Base-by-base conservation (phyloP, 2,113 vertebrate genomes). In the Tyrannus savana region DNA sequence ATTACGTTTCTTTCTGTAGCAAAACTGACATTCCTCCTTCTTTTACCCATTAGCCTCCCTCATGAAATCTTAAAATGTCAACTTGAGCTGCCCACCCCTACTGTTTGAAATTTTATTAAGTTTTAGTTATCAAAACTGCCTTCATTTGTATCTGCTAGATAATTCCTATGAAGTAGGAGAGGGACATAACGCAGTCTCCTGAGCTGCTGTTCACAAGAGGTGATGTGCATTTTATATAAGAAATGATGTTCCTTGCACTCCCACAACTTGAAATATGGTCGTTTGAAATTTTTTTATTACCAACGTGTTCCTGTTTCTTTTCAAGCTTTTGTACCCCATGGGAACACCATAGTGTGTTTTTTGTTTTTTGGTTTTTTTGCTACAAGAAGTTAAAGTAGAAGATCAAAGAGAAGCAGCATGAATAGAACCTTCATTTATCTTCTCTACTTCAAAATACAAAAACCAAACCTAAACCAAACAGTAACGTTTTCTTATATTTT, bases 61-160 rank as follows among this genome's bases (percentile, higher is more conserved):
- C 19, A 24, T 33, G 22, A 44, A 67, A 91, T 77, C 27, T 55
- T 93, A 76, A 94, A 94, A 87, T 71, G 41, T n/a, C 31, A 93
- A 31, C 35, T 77, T 94, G 49, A 92, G 28, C 63, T 52, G 46
- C 42, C 67, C n/a, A 76, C 15, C 7, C 37, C 19, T 84, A 55
- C 15, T 93, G 67, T 53, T 76, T 50, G 37, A 74, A 85, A 93
- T 93, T 90, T 69, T 82, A 87, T 93, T 79, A 83, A 28, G 46
- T 93, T 83, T 93, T 83, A 80, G 72, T 74, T 95, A 95, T 75
- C 64, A 92, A 80, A 93, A 88, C n/a, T 78, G 19, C 30, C 28
- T 96, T 93, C 24, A 52, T 87, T 95, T 96, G 52, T 80, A 91
- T 17, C n/a, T 75, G 10, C 19, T 79, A 94, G 37, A 28, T 41